Conservation (phyloP, 1,140 invertebrate genomes). For the Notospermus geniculatus region DNA sequence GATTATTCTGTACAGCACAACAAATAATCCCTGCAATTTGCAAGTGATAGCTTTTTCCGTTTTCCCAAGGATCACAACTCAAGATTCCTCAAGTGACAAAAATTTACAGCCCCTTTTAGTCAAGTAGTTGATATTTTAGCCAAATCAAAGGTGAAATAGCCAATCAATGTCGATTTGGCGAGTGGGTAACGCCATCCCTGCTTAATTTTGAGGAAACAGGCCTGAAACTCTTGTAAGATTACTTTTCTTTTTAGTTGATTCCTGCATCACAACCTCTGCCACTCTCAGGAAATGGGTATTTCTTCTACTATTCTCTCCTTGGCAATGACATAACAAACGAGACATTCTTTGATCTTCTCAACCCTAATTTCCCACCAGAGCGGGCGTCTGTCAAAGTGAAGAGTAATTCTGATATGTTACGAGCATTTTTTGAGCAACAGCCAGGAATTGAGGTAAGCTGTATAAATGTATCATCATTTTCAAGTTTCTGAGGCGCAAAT, state of each 20-base stretch:
- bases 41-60: too few relatives aligned
- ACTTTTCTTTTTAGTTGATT: slow-evolving; percentile 41
- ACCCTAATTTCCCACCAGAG: slow-evolving; percentile 55
- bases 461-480: too few relatives aligned
- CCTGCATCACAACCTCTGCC: slow-evolving; percentile 43
- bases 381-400: slow-evolving; percentile 53
- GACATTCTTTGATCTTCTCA: slow-evolving; percentile 54
- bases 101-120: too few relatives aligned
- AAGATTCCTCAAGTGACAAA: too few relatives aligned
- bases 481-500: too few relatives aligned
- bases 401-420: slow-evolving; percentile 50
- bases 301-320: slow-evolving; percentile 58
- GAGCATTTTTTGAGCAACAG: slow-evolving; percentile 51
- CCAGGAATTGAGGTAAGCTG: slow-evolving; percentile 52
- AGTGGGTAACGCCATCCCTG: background rate
- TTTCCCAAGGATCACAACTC: too few relatives aligned
- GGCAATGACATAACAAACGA: slow-evolving; percentile 58
- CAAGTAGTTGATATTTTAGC: background rate
- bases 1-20: too few relatives aligned
- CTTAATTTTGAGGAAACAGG: background rate
- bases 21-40: too few relatives aligned
- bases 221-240: background rate
- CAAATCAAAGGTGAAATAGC: too few relatives aligned
- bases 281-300: slow-evolving; percentile 43
- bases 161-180: too few relatives aligned